Evolutionary conservation across 2,888 invertebrate species (phyloP).

Genomic region (Drosophila siamana): DNA sequence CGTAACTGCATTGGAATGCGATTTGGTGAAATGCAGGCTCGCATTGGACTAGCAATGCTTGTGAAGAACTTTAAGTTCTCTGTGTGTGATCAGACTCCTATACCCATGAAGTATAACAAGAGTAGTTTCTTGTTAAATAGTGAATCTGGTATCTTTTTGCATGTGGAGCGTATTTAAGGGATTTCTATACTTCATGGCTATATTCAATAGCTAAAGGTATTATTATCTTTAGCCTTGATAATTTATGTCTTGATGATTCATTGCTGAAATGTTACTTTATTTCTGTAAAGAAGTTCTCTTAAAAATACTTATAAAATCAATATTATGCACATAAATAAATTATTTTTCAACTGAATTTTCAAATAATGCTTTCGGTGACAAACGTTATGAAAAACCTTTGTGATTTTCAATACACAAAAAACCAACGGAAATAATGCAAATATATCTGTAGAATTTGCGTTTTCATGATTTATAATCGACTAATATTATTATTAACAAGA

Average conservation of each 20-base stretch:
- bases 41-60: constrained; percentile 75
- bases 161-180: constrained; percentile 25
- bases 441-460: too few relatives aligned
- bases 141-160: constrained; percentile 52
- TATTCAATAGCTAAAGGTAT: constrained; percentile 1
- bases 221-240: constrained; percentile 4
- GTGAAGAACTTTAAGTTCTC: constrained; percentile 77
- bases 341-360: background rate
- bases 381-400: too few relatives aligned
- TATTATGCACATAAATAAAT: background rate
- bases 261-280: background rate
- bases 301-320: background rate
- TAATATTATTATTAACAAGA: too few relatives aligned
- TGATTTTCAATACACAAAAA: too few relatives aligned
- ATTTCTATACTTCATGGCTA: background rate
- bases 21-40: constrained; percentile 83
- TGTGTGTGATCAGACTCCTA: constrained; percentile 63
- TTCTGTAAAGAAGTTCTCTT: background rate
- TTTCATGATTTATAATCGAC: too few relatives aligned
- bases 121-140: constrained; percentile 28
- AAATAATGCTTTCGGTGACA: background rate
- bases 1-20: constrained; percentile 83
- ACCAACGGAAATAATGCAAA: too few relatives aligned
- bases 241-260: background rate
- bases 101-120: constrained; percentile 41